Percentiles rank a stretch among this genome's conserved stretches.
phyloP scores from a whole-genome alignment of 2,888 invertebrate genomes.

The Pristionchus exspectatus region DNA sequence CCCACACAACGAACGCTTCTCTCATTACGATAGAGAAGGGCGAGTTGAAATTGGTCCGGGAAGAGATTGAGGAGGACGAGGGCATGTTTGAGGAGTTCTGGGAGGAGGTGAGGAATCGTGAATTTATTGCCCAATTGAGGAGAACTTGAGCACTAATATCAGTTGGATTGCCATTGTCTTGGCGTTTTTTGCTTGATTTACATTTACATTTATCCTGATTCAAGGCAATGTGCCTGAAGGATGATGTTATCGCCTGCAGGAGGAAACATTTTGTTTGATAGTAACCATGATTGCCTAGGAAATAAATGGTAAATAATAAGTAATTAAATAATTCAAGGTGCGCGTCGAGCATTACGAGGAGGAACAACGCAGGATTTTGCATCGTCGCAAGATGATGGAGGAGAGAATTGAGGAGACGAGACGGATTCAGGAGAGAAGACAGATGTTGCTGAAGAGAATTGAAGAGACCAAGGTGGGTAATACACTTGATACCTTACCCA shows the following conservation, averaged over 20 bases:
- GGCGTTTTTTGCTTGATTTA: too few relatives aligned
- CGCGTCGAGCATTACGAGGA: neutral
- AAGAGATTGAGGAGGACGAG: conserved; percentile 3
- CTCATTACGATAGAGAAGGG: conserved; percentile 4
- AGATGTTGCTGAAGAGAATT: neutral
- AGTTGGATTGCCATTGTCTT: too few relatives aligned
- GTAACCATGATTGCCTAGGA: too few relatives aligned
- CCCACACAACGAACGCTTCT: neutral
- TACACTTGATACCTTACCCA: too few relatives aligned
- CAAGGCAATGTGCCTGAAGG: too few relatives aligned
- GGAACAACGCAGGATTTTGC: neutral
- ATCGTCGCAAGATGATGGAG: neutral
- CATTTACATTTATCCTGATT: too few relatives aligned
- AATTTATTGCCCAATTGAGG: neutral
- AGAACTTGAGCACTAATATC: too few relatives aligned
- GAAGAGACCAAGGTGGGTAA: neutral
- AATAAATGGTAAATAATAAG: neutral
- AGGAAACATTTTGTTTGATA: too few relatives aligned
- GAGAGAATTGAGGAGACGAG: neutral
- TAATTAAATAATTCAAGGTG: neutral
- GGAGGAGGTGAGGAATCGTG: neutral
- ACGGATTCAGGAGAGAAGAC: neutral
- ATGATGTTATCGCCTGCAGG: too few relatives aligned
- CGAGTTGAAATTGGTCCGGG: neutral
- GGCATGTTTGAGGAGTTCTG: conserved; percentile 21